Evolutionary conservation across 1,140 invertebrate genomes (phyloP).

Genomic region (Amphibalanus amphitrite): DNA sequence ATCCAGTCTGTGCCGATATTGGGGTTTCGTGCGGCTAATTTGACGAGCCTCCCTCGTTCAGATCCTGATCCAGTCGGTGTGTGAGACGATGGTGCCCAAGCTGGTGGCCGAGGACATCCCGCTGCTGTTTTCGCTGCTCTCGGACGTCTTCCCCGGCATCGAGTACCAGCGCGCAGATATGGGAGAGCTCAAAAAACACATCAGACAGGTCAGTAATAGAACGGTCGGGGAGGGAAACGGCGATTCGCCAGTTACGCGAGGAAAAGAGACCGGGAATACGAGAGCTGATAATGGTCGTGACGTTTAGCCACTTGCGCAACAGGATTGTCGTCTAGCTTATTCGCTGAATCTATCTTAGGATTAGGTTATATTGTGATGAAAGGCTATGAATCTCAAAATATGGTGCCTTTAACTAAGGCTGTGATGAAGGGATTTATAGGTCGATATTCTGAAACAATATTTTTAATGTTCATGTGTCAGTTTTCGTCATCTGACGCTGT

Average conservation of each 20-base stretch:
- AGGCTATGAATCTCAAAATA: too few species aligned
- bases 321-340: conserved; percentile 57
- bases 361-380: too few species aligned
- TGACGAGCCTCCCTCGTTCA: conserved; percentile 23
- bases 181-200: conserved; percentile 39
- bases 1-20: too few species aligned
- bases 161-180: conserved; percentile 87
- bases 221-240: conserved; percentile 97
- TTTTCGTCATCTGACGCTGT: too few species aligned
- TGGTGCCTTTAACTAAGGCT: too few species aligned
- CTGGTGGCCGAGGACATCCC: conserved; percentile 98
- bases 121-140: conserved; percentile 84
- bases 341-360: conserved; percentile 53
- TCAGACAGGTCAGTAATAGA: conserved; percentile 68
- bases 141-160: conserved; percentile 97
- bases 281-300: conserved; percentile 93
- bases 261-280: conserved; percentile 96
- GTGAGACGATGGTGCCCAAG: conserved; percentile 99
- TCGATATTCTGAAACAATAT: too few species aligned
- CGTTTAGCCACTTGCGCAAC: conserved; percentile 88
- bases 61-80: conserved; percentile 97
- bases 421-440: too few species aligned
- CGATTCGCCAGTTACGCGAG: conserved; percentile 97
- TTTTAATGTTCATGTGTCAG: too few species aligned
- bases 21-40: too few species aligned